A percentile compares a stretch with the other conserved stretches of the same genome.
These are phyloP conservation scores for Xyrichtys novacula DNA, from an alignment of 2,797 vertebrate genomes.

Conservation along the genomic window DNA sequence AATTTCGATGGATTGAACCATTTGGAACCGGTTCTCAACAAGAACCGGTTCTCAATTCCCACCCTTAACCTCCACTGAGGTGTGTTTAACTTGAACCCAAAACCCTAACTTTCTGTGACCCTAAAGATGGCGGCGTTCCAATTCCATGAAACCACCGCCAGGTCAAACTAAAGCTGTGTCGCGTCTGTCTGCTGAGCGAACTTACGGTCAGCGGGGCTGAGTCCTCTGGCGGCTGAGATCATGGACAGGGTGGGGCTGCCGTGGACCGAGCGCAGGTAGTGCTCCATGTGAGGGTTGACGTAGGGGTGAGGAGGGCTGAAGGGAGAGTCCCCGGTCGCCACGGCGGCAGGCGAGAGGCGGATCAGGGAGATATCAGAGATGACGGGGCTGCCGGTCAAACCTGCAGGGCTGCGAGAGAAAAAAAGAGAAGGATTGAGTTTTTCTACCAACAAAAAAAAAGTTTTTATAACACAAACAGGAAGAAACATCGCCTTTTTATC, in stretches of 20 bases:
- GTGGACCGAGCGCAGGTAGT: constrained; percentile 95
- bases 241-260: constrained; percentile 93
- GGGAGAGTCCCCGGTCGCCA: constrained; percentile 87
- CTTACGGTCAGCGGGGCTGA: constrained; percentile 90
- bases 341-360: constrained; percentile 88
- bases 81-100: too few species aligned
- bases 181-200: not conserved
- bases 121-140: too few species aligned
- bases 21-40: too few species aligned
- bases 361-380: constrained; percentile 95
- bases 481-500: too few species aligned
- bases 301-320: constrained; percentile 91
- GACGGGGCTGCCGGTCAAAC: constrained; percentile 88
- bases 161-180: too few species aligned
- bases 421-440: not conserved
- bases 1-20: too few species aligned
- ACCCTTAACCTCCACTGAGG: too few species aligned
- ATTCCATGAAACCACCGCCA: too few species aligned
- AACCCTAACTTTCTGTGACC: too few species aligned
- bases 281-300: constrained; percentile 93
- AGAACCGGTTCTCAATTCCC: too few species aligned
- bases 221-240: constrained; percentile 93
- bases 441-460: too few species aligned
- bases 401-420: constrained; percentile 75
- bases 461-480: too few species aligned